phyloP scores from a whole-genome alignment of 2,113 vertebrate species.

The Xenopus borealis region DNA sequence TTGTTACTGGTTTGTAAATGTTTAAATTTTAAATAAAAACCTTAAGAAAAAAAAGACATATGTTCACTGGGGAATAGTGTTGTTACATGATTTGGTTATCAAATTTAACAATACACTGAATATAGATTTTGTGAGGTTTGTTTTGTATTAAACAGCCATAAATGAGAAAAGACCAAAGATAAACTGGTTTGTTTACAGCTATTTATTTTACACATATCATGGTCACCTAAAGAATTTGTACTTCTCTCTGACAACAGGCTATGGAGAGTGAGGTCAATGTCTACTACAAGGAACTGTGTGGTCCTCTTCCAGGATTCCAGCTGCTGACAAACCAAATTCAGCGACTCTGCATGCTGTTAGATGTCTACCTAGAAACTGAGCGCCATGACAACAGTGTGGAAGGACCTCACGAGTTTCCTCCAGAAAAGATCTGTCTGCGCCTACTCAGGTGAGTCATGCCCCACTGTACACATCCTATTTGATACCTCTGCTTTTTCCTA shows the following conservation, averaged over 20 bases:
- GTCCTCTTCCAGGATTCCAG: constrained; percentile 84
- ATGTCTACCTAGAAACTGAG: constrained; percentile 93
- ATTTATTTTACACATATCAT: no score
- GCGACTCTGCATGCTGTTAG: constrained; percentile 87
- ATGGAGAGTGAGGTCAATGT: constrained; percentile 94
- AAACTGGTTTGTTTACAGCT: no score
- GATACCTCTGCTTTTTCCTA: neutral
- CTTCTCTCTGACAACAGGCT: constrained; percentile 64
- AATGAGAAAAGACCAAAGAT: no score
- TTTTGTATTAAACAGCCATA: no score
- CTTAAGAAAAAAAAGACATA: no score
- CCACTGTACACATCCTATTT: neutral
- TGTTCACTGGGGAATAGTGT: no score
- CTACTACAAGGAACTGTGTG: constrained; percentile 83
- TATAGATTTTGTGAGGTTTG: no score
- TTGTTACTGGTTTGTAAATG: no score
- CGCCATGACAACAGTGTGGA: constrained; percentile 87
- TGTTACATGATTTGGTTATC: no score
- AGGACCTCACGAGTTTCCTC: constrained; percentile 91
- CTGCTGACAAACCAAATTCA: constrained; percentile 95
- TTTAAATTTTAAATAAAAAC: no score
- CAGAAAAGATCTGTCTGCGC: constrained; percentile 96
- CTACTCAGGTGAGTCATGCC: constrained; percentile 77
- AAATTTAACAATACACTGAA: no score
- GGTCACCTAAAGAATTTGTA: neutral